Percentiles rank a stretch among this genome's conserved stretches.
phyloP scores from a whole-genome alignment of 2,113 vertebrate genomes.

The Mungos mungo region DNA sequence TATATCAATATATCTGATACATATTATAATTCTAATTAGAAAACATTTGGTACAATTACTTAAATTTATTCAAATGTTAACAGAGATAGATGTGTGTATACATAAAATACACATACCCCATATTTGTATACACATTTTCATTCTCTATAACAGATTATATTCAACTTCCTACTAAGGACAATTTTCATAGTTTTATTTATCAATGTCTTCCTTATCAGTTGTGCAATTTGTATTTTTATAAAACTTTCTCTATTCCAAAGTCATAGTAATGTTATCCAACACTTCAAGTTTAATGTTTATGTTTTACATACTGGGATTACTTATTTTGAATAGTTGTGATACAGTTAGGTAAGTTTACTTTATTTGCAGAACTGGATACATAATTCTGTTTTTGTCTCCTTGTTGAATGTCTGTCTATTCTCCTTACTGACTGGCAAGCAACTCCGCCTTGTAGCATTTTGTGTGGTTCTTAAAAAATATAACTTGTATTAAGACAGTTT shows the following conservation, averaged over 20 bases:
- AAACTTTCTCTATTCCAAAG: neutral
- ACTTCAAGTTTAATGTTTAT: neutral
- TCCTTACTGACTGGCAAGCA: neutral
- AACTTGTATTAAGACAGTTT: neutral
- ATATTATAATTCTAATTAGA: neutral
- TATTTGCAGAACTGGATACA: neutral
- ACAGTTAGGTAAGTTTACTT: neutral
- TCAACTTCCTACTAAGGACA: neutral
- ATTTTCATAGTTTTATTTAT: neutral
- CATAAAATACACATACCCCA: rapidly evolving
- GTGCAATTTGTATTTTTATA: neutral
- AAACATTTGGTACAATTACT: neutral
- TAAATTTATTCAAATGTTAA: neutral
- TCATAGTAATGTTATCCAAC: neutral
- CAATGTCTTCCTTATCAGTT: neutral
- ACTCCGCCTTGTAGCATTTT: neutral
- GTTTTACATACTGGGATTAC: neutral
- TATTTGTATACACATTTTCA: neutral
- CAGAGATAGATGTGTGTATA: no score
- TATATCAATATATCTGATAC: neutral
- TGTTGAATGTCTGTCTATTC: neutral
- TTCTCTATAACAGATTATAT: neutral
- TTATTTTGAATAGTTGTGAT: neutral
- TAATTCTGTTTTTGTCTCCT: neutral
- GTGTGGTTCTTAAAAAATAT: neutral